Percentiles rank a stretch among this genome's conserved stretches.
Conservation (phyloP, 30 jellyfish, hydroid and myxozoan species). For the Sanderia malayensis region DNA sequence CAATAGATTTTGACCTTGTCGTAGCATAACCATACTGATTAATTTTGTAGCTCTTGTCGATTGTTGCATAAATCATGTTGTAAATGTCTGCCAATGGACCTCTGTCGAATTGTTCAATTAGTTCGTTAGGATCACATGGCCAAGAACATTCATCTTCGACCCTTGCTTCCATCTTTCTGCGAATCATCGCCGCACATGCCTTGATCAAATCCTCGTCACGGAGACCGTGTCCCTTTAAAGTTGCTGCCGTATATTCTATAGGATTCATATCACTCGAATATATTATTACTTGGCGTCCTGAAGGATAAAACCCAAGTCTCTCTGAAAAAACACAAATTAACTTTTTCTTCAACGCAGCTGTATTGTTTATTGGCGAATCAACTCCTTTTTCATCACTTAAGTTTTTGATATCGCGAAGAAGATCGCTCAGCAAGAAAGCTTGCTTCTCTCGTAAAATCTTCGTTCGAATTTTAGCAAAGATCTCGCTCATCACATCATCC, state of each 20-base stretch:
- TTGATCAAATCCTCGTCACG: conserved; percentile 34
- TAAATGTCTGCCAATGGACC: conserved; percentile 42
- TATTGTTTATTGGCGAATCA: background rate
- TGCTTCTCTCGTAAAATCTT: conserved; percentile 4
- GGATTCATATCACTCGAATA: conserved; percentile 57
- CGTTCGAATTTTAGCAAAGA: background rate
- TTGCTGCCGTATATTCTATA: conserved; percentile 41
- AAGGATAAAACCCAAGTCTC: conserved; percentile 26
- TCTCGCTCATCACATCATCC: conserved; percentile 4
- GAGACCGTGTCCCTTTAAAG: conserved; percentile 35
- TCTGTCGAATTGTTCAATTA: conserved; percentile 6
- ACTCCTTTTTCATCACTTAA: conserved; percentile 6
- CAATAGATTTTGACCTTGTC: conserved; percentile 18
- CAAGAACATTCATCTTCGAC: background rate
- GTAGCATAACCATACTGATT: conserved; percentile 29
- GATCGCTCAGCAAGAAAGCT: conserved; percentile 1
- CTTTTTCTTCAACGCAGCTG: conserved; percentile 14
- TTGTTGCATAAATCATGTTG: conserved; percentile 36
- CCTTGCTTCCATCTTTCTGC: background rate
- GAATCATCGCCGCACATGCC: conserved; percentile 28
- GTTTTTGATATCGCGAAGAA: background rate
- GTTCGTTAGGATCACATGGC: conserved; percentile 39
- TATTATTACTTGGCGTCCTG: conserved; percentile 21
- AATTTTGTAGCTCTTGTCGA: conserved; percentile 27
- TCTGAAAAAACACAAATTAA: background rate